These are phyloP conservation scores for Drosophila sulfurigaster DNA, from an alignment of 1,140 invertebrate genomes.

Conservation along the genomic window DNA sequence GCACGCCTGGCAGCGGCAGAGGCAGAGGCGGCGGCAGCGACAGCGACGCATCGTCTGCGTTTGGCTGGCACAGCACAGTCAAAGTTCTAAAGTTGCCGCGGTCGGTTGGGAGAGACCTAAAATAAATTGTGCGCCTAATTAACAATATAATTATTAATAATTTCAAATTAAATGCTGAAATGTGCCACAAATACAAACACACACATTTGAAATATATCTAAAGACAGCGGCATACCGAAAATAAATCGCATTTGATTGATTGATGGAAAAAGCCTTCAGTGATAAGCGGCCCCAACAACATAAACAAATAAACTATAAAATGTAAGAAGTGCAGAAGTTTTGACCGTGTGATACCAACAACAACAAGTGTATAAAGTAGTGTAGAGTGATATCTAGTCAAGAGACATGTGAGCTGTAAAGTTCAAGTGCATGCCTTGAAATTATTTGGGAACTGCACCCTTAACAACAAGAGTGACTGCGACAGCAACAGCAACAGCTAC, in stretches of 20 bases:
- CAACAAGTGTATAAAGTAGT: constrained; percentile 31
- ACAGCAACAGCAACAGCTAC: neutral
- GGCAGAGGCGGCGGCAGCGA: constrained; percentile 6
- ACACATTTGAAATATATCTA: constrained; percentile 29
- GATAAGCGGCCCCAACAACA: constrained; percentile 54
- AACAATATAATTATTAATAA: constrained; percentile 43
- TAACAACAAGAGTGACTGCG: neutral
- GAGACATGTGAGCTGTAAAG: constrained; percentile 27
- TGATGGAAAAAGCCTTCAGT: constrained; percentile 52
- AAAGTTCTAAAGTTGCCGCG: constrained; percentile 62
- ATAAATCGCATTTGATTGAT: constrained; percentile 71
- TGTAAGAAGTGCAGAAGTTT: constrained; percentile 64
- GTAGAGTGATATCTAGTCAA: constrained; percentile 5
- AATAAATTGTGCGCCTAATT: constrained; percentile 44
- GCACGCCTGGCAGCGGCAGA: neutral
- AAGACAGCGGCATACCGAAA: constrained; percentile 47
- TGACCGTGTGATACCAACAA: constrained; percentile 31
- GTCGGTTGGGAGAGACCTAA: constrained; percentile 47
- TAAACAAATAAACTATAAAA: constrained; percentile 50
- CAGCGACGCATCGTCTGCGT: constrained; percentile 11
- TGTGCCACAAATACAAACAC: constrained; percentile 27
- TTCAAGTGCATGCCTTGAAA: constrained; percentile 51
- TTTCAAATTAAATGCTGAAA: constrained; percentile 14
- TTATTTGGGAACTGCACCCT: neutral
- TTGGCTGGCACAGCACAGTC: constrained; percentile 43